A percentile compares a stretch with the other conserved stretches of the same genome.
Conservation (phyloP, 2,797 vertebrate species). For the Mormyrops boulengeri region DNA sequence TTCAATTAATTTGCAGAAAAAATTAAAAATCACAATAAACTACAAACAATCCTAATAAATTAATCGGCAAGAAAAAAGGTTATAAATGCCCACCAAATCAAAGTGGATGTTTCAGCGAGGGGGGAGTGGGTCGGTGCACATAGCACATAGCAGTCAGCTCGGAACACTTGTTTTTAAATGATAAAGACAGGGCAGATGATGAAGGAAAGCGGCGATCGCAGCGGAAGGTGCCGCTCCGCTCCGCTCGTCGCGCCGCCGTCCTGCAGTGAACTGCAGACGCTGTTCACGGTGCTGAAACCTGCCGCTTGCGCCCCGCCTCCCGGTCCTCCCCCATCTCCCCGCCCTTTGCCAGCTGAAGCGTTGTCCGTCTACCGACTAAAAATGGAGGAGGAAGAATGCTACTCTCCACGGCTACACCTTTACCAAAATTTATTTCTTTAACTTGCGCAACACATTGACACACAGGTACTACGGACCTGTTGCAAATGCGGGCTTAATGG, state of each 20-base stretch:
- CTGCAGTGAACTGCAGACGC: slow-evolving; percentile 47
- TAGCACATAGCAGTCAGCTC: slow-evolving; percentile 3
- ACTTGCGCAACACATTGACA: not conserved
- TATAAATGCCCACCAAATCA: not conserved
- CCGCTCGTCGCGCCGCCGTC: slow-evolving; percentile 28
- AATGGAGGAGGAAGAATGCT: not conserved
- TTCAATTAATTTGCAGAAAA: not conserved
- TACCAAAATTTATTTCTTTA: not conserved
- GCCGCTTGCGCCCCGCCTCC: slow-evolving; percentile 21
- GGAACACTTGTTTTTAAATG: not conserved
- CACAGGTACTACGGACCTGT: not conserved
- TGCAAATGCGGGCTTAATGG: not conserved
- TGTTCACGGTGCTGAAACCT: slow-evolving; percentile 56
- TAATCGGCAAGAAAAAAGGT: not conserved
- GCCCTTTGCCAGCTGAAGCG: slow-evolving; percentile 18
- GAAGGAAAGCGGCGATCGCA: not conserved
- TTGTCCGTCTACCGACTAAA: slow-evolving; percentile 9
- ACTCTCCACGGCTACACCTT: not conserved
- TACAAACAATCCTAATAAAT: not conserved
- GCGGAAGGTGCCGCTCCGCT: not conserved
- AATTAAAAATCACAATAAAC: not conserved
- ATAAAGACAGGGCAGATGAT: not conserved
- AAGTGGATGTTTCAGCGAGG: not conserved
- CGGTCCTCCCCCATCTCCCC: slow-evolving; percentile 12
- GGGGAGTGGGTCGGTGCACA: not conserved